Evolutionary conservation across 2,797 vertebrate species (phyloP), one percentile per base, ranked within the genome.

Genomic region (Potorous gilbertii): DNA sequence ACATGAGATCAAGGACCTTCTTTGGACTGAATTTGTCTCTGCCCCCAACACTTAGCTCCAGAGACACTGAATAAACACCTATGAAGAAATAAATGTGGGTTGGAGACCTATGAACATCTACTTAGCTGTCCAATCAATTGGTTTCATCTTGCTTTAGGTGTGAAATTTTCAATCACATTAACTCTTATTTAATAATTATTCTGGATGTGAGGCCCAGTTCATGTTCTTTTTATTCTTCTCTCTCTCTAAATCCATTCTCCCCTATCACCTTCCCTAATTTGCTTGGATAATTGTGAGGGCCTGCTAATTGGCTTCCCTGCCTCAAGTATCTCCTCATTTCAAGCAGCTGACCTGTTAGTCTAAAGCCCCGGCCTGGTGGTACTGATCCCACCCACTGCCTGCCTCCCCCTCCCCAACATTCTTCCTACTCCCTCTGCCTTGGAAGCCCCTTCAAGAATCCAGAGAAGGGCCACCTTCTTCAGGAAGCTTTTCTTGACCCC

Each of bases 291-390:
- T 34, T 34, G 59, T 14, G 4, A 62, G 5, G 59, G 31, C 59
- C 59, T 62, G 29, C 59, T 59, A 62, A 12, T 34, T 34, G 12
- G 57, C 28, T 9, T 59, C 57, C 57, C 11, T 31, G 29, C 11
- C 29, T 59, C 28, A 31, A 31, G 29, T 4, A 59, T 31, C 57
- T 29, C 57, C 28, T 74, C 5, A 5, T 9, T 1, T 9, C 16
- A 74, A 74, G 62, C 1, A 1, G 14, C 62, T n/a, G 6, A 18
- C 34, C 14, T 9, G 14, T 16, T 14, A n/a, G 34, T 34, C 62
- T 5, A 66, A 18, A 2, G 0, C n/a, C 18, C 16, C 0, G 13
- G 8, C 2, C 62, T 6, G 34, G 14, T 1, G 0, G 31, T 18
- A 6, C 5, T 66, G n/a, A 18, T 4, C 62, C 31, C 62, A 10